phyloP scores from a whole-genome alignment of 2,797 vertebrate genomes.

The Bovichtus variegatus region DNA sequence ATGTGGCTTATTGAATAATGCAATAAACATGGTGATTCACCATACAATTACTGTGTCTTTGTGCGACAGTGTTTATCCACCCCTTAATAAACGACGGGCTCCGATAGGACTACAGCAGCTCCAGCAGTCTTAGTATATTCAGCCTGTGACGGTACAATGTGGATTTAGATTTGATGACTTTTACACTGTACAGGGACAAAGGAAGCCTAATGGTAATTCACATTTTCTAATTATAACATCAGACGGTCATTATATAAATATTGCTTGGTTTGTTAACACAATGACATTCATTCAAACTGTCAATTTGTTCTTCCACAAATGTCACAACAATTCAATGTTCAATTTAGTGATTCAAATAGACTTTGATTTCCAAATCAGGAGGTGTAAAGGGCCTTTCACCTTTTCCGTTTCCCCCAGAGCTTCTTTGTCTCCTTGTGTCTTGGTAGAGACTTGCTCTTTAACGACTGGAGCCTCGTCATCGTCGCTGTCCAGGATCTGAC shows the following conservation, averaged over 20 bases:
- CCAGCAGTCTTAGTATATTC: not conserved
- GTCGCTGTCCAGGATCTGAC: constrained; percentile 84
- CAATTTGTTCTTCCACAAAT: not conserved
- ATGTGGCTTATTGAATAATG: constrained; percentile 56
- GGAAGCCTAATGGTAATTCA: not conserved
- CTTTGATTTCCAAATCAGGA: not conserved
- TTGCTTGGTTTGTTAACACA: not conserved
- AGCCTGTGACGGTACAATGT: not conserved
- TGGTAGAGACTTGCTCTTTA: constrained; percentile 57
- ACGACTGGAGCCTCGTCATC: constrained; percentile 72
- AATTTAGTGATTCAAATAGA: not conserved
- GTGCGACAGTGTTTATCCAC: constrained; percentile 16
- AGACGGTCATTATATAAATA: not conserved
- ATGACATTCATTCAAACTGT: not conserved
- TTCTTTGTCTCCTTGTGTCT: constrained; percentile 38
- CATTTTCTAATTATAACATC: not conserved
- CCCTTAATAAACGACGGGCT: constrained; percentile 34
- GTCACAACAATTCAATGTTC: not conserved
- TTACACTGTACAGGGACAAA: not conserved
- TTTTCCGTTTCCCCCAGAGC: constrained; percentile 47
- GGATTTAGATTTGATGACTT: not conserved
- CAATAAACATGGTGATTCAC: constrained; percentile 47
- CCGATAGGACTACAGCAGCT: constrained; percentile 34
- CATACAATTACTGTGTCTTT: constrained; percentile 43
- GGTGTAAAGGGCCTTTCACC: constrained; percentile 32